A percentile compares a stretch with the other conserved stretches of the same genome.
Conservation (phyloP, 2,113 vertebrate genomes). For the Scomber scombrus region DNA sequence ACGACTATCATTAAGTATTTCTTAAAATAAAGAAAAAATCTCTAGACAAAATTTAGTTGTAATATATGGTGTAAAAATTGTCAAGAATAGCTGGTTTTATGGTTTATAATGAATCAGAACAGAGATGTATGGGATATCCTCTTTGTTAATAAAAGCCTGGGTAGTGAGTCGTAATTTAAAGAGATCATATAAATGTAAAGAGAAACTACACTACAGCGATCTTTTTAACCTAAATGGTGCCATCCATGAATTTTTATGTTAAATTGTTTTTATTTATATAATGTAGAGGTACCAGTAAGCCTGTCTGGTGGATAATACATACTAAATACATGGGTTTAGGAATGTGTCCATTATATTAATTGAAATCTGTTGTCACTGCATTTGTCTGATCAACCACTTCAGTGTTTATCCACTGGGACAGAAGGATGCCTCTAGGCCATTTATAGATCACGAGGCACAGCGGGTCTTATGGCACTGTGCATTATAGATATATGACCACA, state of each 20-base stretch:
- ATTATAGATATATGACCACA: conserved; percentile 48
- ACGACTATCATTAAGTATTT: background rate
- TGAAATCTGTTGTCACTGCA: conserved; percentile 37
- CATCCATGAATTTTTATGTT: background rate
- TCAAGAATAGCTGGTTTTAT: too few species aligned
- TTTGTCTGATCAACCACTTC: conserved; percentile 25
- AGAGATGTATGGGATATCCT: background rate
- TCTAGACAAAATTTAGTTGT: too few species aligned
- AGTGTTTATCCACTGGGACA: conserved; percentile 22
- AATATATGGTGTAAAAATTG: too few species aligned
- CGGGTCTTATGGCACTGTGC: conserved; percentile 29
- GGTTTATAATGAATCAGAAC: too few species aligned
- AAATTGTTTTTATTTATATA: conserved; percentile 11
- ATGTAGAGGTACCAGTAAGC: conserved; percentile 14
- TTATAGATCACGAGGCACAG: conserved; percentile 53
- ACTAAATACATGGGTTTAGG: background rate
- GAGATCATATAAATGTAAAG: conserved; percentile 1
- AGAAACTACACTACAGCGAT: background rate
- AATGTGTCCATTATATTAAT: conserved; percentile 36
- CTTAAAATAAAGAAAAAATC: background rate
- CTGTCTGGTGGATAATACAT: background rate
- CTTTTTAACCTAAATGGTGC: background rate
- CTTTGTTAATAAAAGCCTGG: too few species aligned
- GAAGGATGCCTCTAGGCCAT: conserved; percentile 44
- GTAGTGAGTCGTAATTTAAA: background rate